A percentile compares a stretch with the other conserved stretches of the same genome.
These are phyloP conservation scores for Acanthis flammea DNA, from an alignment of 2,797 vertebrate genomes.

Conservation along the genomic window DNA sequence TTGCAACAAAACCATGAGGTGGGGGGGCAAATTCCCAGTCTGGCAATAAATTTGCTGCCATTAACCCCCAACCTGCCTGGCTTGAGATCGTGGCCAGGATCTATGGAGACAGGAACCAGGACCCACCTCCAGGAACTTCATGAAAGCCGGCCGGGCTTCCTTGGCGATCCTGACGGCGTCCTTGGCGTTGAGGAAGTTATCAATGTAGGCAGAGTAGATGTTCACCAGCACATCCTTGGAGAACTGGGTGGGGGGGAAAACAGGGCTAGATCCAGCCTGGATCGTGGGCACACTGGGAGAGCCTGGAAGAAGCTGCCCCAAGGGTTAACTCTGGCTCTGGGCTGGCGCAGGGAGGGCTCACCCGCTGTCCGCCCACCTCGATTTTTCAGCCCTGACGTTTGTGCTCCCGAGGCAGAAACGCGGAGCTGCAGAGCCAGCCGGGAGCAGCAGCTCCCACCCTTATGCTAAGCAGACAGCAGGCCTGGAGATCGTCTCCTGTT, in stretches of 20 bases:
- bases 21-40: neutral
- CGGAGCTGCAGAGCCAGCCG: neutral
- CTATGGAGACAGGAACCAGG: neutral
- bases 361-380: neutral
- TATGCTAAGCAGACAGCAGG: conserved; percentile 50
- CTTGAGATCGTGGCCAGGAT: neutral
- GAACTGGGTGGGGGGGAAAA: conserved; percentile 77
- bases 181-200: conserved; percentile 98
- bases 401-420: neutral
- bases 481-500: conserved; percentile 55
- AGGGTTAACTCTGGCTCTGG: conserved; percentile 40
- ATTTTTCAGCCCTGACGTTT: conserved; percentile 31
- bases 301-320: conserved; percentile 1
- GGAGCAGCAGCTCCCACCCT: neutral
- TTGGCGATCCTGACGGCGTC: conserved; percentile 95
- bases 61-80: neutral
- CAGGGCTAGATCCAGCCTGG: neutral
- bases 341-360: neutral
- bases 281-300: accelerated
- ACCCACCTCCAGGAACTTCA: conserved; percentile 95
- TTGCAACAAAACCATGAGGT: neutral
- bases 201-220: conserved; percentile 97
- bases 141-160: conserved; percentile 93
- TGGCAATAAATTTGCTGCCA: neutral
- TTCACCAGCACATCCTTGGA: conserved; percentile 94